Percentiles rank a stretch among this genome's conserved stretches.
phyloP scores from a whole-genome alignment of 2,113 vertebrate genomes.

The Sorex araneus region DNA sequence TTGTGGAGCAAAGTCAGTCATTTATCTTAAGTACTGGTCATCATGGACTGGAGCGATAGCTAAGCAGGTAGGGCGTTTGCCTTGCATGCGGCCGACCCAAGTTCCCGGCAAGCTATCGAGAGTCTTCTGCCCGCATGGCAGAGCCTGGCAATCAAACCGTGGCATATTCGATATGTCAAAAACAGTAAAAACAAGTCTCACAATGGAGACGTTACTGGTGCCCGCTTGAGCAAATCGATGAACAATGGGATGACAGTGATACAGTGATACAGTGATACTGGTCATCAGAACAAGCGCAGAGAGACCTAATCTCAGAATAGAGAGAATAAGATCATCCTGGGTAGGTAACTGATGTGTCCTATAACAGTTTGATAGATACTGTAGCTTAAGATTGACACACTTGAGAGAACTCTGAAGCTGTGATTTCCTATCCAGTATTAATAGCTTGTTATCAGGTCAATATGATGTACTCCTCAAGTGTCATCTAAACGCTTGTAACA shows the following conservation, averaged over 20 bases:
- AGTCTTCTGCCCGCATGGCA: too few species aligned
- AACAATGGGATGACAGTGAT: too few species aligned
- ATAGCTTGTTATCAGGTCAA: neutral
- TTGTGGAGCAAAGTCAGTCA: neutral
- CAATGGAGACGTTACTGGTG: too few species aligned
- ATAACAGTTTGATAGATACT: neutral
- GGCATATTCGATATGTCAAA: too few species aligned
- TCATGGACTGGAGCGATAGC: too few species aligned
- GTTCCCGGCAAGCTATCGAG: too few species aligned
- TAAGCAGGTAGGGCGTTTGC: too few species aligned
- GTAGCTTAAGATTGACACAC: neutral
- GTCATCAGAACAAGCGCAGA: neutral
- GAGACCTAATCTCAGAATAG: conserved; percentile 13
- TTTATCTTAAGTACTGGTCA: neutral
- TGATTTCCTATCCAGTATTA: conserved; percentile 19
- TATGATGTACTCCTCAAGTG: neutral
- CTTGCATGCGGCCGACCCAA: too few species aligned
- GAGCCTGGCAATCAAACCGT: too few species aligned
- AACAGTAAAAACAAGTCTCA: too few species aligned
- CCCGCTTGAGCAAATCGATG: too few species aligned
- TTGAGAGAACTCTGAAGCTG: conserved; percentile 15
- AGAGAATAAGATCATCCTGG: neutral
- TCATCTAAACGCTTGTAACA: neutral
- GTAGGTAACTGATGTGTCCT: neutral
- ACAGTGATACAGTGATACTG: too few species aligned